Evolutionary conservation across 2,113 vertebrate genomes (phyloP).

Genomic region (Chunga burmeisteri): DNA sequence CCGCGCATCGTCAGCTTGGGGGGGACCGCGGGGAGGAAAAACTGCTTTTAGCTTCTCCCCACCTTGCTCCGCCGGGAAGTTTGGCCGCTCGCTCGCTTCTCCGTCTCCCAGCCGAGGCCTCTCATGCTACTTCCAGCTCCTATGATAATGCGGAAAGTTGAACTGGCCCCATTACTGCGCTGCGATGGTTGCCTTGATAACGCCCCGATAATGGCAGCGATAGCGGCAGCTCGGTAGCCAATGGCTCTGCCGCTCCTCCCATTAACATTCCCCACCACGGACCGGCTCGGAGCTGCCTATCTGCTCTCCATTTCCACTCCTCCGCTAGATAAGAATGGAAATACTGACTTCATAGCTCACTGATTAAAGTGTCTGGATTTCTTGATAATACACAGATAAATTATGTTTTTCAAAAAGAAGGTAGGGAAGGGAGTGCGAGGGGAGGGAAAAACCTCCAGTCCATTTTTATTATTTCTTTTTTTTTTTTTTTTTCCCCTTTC

Average conservation of each 20-base stretch:
- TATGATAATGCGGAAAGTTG: conserved; percentile 99
- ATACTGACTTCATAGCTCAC: conserved; percentile 99
- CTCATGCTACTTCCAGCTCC: conserved; percentile 92
- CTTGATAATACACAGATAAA: conserved; percentile 99
- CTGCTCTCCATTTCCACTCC: conserved; percentile 99
- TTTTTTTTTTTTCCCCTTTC: not conserved
- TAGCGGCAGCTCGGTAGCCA: conserved; percentile 91
- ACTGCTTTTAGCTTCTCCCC: not conserved
- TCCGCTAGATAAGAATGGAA: conserved; percentile 99
- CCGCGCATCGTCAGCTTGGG: fast-evolving
- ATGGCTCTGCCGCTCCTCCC: conserved; percentile 86
- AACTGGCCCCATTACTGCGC: conserved; percentile 99
- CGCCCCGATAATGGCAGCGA: conserved; percentile 96
- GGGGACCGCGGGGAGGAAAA: not conserved
- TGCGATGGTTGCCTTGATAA: conserved; percentile 94
- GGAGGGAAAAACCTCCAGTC: conserved; percentile 66
- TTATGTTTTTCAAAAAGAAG: conserved; percentile 96
- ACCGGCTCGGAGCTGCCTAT: conserved; percentile 91
- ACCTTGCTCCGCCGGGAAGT: conserved; percentile 1
- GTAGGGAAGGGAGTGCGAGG: conserved; percentile 76
- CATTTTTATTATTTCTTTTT: conserved; percentile 46
- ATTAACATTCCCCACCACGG: conserved; percentile 99
- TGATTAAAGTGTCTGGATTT: conserved; percentile 99
- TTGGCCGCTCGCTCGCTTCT: conserved; percentile 60
- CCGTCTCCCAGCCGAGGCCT: conserved; percentile 85